phyloP scores from a whole-genome alignment of 1,140 invertebrate species.

The Amphibalanus amphitrite region DNA sequence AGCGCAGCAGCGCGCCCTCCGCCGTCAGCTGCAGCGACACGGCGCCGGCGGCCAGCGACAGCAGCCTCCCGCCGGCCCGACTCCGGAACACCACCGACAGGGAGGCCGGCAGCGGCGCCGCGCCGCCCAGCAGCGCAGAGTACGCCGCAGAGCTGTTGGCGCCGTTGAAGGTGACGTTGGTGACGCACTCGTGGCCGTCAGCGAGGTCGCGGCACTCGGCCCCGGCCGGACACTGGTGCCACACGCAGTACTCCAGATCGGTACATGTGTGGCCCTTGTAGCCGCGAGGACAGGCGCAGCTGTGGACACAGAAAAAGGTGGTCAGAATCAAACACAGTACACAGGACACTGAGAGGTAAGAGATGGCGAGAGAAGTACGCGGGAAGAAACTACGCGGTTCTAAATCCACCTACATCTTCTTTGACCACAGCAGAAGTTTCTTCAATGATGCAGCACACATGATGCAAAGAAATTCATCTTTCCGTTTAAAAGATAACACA shows the following conservation, averaged over 20 bases:
- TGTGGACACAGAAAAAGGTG: constrained; percentile 20
- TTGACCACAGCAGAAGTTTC: too few species aligned
- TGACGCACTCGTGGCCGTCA: constrained; percentile 81
- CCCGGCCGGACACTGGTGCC: constrained; percentile 55
- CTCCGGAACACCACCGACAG: constrained; percentile 82
- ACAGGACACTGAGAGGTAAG: too few species aligned
- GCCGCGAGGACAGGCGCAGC: constrained; percentile 65
- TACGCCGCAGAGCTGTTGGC: constrained; percentile 20
- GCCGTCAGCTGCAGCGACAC: constrained; percentile 10
- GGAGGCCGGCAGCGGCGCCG: constrained; percentile 25
- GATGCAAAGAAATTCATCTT: too few species aligned
- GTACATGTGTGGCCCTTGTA: constrained; percentile 85
- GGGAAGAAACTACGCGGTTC: too few species aligned
- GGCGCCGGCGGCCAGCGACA: constrained; percentile 19
- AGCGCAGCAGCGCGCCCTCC: constrained; percentile 43
- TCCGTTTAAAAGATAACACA: too few species aligned
- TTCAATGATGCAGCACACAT: too few species aligned
- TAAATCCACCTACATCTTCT: too few species aligned
- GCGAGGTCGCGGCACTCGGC: constrained; percentile 71
- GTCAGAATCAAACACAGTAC: constrained; percentile 11
- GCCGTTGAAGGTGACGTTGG: constrained; percentile 70
- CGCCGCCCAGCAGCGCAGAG: constrained; percentile 13
- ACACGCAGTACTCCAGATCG: constrained; percentile 77
- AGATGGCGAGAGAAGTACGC: too few species aligned
- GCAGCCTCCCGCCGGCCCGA: constrained; percentile 55